Base-by-base conservation (phyloP, 2,113 vertebrate species). In the Malaclemys terrapin region DNA sequence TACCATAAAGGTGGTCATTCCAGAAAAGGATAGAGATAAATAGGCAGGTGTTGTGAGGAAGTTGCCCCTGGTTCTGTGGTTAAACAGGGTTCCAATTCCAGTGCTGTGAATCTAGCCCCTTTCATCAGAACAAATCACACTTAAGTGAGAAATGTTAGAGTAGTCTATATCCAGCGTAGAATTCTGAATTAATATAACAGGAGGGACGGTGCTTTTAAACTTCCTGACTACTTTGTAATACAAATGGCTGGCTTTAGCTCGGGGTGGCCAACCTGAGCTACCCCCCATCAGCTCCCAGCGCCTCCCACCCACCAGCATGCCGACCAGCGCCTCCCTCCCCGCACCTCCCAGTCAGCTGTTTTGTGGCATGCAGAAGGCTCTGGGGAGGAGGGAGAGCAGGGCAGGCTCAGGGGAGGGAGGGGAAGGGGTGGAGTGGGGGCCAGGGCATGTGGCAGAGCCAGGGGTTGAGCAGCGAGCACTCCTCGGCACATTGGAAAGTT, bases 21-120 rank as follows among this genome's bases (percentile, higher is more conserved):
- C 6, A 2, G 2, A 27, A 3, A 4, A n/a, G 1, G 2, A 0
- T 0, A 2, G 2, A 0, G n/a, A 45, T 10, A 4, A 14, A 1
- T 7, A 1, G 22, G 4, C 5, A 8, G 14, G 0, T 72, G 65
- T 0, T 0, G 0, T 0, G 24, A 13, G 82, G 54, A 5, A 0
- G 1, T 6, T 12, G 0, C 25, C 2, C 27, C 1, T 50, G 47
- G 3, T 22, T 53, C n/a, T 22, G 50, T 53, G 19, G 1, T 5
- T 13, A 11, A 3, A 12, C 0, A 1, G 7, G n/a, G 35, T 8
- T 38, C 65, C 54, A 1, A 12, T 6, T 9, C 31, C 31, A 11
- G 35, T 2, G 1, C 56, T 0, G 8, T 20, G 24, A 27, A 2
- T 0, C 2, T 5, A n/a, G n/a, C 4, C 6, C 10, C 8, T 4